Base-by-base conservation (phyloP, 1,140 invertebrate genomes). In the Goniozus legneri region DNA sequence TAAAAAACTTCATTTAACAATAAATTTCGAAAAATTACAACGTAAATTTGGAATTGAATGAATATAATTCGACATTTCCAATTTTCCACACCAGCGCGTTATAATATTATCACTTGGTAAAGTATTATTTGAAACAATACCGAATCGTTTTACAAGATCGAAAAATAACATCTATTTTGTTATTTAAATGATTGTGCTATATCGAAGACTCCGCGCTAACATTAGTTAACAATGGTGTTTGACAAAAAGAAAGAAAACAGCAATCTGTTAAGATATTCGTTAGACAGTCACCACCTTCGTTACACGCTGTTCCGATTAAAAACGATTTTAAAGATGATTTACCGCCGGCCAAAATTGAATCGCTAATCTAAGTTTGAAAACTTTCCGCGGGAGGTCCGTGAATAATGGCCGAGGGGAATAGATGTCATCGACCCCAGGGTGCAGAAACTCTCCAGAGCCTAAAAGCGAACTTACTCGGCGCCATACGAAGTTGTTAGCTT, bases 341-440 rank as follows among this genome's bases (percentile, higher is more conserved):
- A 67, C 43, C 47, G 46, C 13, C 47, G 40, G 36, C 21, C 54
- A 33, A 65, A 67, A 67, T 67, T 65, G 63, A 67, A 67, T 65
- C 65, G 57, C 62, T 67, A 67, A 65, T 67, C 65, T 63, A 65
- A 67, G 63, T 65, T 67, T 58, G 59, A 67, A 40, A 67, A 67
- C 35, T 67, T 67, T 47, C 50, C 31, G 33, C 35, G 33, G 40
- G 33, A 19, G 36, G 14, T 31, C 2, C 37, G 30, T 64, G 55
- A 65, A 60, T 67, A 65, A 65, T 56, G 48, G 33, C 32, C 42
- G 34, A 18, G 21, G 34, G 49, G 54, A 67, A 62, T 65, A 59
- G 56, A 58, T 65, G 56, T 61, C 59, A 57, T 63, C 51, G 60
- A 52, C 52, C 44, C 21, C 33, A 37, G 32, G n/a, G 27, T 33